Base-by-base conservation (phyloP, 2,113 vertebrate genomes). In the Pelecanoides urinatrix region DNA sequence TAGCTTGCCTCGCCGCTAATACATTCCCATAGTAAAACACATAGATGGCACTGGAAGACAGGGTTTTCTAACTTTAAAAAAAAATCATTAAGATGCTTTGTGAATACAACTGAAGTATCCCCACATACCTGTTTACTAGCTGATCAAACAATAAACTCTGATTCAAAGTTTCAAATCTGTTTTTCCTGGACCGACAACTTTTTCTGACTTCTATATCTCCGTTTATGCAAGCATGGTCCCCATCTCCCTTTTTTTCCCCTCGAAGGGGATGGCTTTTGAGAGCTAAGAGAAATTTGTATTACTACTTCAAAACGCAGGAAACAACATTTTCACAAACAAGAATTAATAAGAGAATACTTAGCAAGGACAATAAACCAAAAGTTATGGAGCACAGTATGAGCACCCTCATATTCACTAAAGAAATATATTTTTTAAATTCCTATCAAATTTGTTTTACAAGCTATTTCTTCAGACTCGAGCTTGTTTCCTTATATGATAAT, bases 71-170 rank as follows among this genome's bases (percentile, higher is more conserved):
- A 71, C 52, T 86, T 79, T 21, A 30, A 8, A 5, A 26, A 26
- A 79, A 72, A 88, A 32, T 53, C 45, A 91, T 89, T 56, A 76
- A 85, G 67, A 55, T 63, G 62, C 25, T 95, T 94, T 88, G 86
- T 87, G 83, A 97, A 96, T 70, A 84, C 61, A 95, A 91, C 62
- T 94, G 68, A 81, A 95, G 50, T 38, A 96, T 89, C 88, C 73
- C 88, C 88, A 97, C 98, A 92, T 98, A 99, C 99, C 99, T 99
- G 98, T 99, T 99, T 95, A 99, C 99, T 95, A 99, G 98, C 96
- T 99, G 99, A 98, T 99, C 99, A 97, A 99, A 99, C 94, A 99
- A 98, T 96, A 99, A 98, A 98, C 99, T 99, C 97, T 99, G 99
- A 98, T 99, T 99, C 97, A 99, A 98, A 88, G 99, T 99, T 98